Percentiles rank a stretch among this genome's conserved stretches.
Evolutionary conservation across 1,140 invertebrate genomes (phyloP).

Genomic region (Lineus longissimus): DNA sequence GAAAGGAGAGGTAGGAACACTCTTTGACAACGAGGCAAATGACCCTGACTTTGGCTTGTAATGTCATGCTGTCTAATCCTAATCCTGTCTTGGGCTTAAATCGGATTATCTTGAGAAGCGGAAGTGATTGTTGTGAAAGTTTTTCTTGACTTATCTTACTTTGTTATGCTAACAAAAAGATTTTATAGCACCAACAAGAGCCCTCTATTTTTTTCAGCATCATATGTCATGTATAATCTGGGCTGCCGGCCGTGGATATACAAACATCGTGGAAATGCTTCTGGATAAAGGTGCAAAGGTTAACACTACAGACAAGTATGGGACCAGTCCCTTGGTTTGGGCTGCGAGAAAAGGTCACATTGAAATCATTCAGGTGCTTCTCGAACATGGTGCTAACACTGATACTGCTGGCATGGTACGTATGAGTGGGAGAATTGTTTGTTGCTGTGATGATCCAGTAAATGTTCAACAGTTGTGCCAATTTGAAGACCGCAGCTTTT

Average conservation of each 20-base stretch:
- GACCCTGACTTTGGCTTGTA: background rate
- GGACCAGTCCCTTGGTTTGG: constrained; percentile 94
- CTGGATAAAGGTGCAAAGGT: constrained; percentile 83
- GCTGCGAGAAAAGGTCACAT: constrained; percentile 78
- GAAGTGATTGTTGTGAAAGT: too few relatives aligned
- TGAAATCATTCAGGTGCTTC: constrained; percentile 77
- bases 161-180: too few relatives aligned
- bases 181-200: too few relatives aligned
- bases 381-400: constrained; percentile 78
- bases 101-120: background rate
- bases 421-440: too few relatives aligned
- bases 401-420: constrained; percentile 80
- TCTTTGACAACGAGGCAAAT: background rate
- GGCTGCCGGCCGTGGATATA: constrained; percentile 81
- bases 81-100: background rate
- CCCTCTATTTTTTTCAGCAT: constrained; percentile 66
- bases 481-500: too few relatives aligned
- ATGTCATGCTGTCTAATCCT: background rate
- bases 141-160: too few relatives aligned
- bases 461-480: too few relatives aligned
- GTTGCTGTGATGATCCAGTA: too few relatives aligned
- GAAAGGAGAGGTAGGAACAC: constrained; percentile 83
- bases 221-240: constrained; percentile 92
- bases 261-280: constrained; percentile 81
- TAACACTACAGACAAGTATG: constrained; percentile 90